Conservation (phyloP, 1,140 invertebrate genomes). For the Drosophila rufa region DNA sequence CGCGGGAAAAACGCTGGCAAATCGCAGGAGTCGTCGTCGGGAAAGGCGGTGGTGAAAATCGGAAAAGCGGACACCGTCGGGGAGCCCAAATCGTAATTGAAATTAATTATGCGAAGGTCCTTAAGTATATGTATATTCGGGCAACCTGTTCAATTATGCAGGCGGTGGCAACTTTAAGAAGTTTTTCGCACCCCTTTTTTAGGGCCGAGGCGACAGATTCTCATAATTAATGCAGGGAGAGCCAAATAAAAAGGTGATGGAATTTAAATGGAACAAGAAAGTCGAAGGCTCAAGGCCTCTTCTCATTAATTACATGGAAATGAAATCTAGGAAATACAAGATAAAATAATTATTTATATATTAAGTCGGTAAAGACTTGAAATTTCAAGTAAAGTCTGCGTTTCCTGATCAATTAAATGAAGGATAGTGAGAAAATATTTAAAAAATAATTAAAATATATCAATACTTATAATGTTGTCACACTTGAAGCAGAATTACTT, state of each 20-base stretch:
- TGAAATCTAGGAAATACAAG: neutral
- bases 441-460: too few relatives aligned
- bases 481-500: too few relatives aligned
- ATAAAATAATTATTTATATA: neutral
- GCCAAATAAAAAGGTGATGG: neutral
- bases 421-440: too few relatives aligned
- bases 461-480: too few relatives aligned
- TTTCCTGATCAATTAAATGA: too few relatives aligned
- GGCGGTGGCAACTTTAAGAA: conserved; percentile 19
- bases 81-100: conserved; percentile 43
- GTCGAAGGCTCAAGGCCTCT: neutral
- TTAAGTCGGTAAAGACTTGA: too few relatives aligned
- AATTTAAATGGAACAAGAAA: neutral
- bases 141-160: conserved; percentile 56
- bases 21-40: neutral
- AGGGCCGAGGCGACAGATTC: conserved; percentile 49
- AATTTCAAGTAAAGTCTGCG: too few relatives aligned
- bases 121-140: conserved; percentile 35
- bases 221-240: conserved; percentile 74
- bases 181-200: conserved; percentile 22
- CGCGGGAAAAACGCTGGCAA: conserved; percentile 4
- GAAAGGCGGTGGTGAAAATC: neutral
- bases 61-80: too few relatives aligned
- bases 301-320: neutral
- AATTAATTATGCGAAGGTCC: conserved; percentile 66